Conservation (phyloP, 2,888 invertebrate species). For the Julus scanicus region DNA sequence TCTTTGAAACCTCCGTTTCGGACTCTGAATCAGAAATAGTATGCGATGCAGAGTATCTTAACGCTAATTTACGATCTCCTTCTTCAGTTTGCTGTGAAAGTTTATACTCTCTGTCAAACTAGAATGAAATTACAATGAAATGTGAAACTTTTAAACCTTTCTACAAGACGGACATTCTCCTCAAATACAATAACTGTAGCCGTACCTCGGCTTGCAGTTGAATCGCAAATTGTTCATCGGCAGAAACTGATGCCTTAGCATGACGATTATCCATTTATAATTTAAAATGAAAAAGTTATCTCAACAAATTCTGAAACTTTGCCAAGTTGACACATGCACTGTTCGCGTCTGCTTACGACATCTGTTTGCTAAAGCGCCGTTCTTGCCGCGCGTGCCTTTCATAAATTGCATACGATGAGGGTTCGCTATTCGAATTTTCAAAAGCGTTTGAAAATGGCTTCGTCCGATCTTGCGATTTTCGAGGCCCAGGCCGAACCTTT, state of each 20-base stretch:
- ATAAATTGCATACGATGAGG: neutral
- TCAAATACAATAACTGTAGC: too few species aligned
- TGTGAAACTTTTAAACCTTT: too few species aligned
- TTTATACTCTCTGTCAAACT: neutral
- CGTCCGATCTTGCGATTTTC: neutral
- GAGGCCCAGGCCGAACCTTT: neutral
- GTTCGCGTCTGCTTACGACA: too few species aligned
- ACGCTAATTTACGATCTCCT: neutral
- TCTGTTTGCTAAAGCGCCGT: neutral
- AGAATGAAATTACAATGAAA: neutral
- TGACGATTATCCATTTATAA: neutral
- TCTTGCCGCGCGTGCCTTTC: neutral
- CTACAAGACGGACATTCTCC: too few species aligned
- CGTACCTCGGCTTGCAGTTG: conserved; percentile 27
- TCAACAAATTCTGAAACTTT: neutral
- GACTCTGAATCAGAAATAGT: conserved; percentile 11
- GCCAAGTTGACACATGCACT: neutral
- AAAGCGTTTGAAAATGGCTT: neutral
- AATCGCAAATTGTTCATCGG: conserved; percentile 37
- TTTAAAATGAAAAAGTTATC: neutral
- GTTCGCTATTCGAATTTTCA: neutral
- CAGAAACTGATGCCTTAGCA: neutral
- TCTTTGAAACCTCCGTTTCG: neutral
- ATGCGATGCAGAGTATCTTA: neutral
- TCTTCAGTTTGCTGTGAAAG: neutral